Base-by-base conservation (phyloP, 2,113 vertebrate genomes). In the Clarias magur region DNA sequence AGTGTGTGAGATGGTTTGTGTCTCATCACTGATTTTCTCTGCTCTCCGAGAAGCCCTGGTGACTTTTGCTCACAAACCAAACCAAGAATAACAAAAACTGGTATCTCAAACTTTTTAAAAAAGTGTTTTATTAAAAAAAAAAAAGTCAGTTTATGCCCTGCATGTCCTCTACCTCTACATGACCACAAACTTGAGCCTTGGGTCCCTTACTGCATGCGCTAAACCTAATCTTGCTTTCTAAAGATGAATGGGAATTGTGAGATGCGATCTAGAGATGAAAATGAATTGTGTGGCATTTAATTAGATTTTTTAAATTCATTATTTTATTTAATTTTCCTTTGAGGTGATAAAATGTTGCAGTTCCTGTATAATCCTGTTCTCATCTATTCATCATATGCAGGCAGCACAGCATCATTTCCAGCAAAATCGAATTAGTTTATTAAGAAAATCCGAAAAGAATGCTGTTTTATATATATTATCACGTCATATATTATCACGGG, bases 71-170 rank as follows among this genome's bases (percentile, higher is more conserved):
- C 19, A 42, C 85, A 84, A 84, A 79, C 87, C 88, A 86, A 84
- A 70, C 34, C 15, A 72, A 72, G 88, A 92, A 87, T 38, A 67
- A 85, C 81, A 80, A 65, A 81, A 93, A 88, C 93, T 92, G 92
- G 89, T 94, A 90, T 56, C 59, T 70, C 4, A 25, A 48, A 42
- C 48, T 30, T 25, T 48, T 25, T 16, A 15, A 54, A 38, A 38
- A 2, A 1, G 84, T 7, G 17, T 30, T 60, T 10, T 27, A 9
- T 48, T 34, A 34, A 15, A 54, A 3, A 15, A 8, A 25, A 3
- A 34, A 15, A 54, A 8, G 13, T 8, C 38, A 3, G 15, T 76
- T 56, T 8, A 23, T 76, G 38, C 17, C n/a, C 16, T 53, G 38
- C 72, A 76, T 63, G 59, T 3, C 2, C 34, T 0, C 34, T 38